Percentiles rank a stretch among this genome's conserved stretches.
Conservation (phyloP, 2,888 invertebrate species). For the Therioaphis trifolii region DNA sequence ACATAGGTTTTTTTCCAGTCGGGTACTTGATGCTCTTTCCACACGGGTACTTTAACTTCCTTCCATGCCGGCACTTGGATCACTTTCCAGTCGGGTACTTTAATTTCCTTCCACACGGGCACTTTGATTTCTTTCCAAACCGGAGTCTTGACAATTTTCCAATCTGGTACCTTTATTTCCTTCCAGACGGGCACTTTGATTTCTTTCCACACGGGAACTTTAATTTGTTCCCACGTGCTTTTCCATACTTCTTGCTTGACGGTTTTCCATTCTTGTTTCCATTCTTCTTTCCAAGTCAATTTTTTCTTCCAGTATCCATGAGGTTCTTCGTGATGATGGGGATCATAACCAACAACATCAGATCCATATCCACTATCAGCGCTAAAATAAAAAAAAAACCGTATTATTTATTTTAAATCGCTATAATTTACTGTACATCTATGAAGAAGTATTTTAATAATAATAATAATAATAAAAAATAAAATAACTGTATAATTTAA, state of each 20-base stretch:
- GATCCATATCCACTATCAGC: conserved; percentile 55
- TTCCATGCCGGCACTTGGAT: conserved; percentile 76
- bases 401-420: not conserved
- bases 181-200: conserved; percentile 78
- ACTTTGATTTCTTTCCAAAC: conserved; percentile 79
- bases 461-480: too few species aligned
- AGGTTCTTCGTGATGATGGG: conserved; percentile 63
- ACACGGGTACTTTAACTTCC: conserved; percentile 75
- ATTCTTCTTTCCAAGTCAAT: conserved; percentile 85
- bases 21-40: conserved; percentile 77
- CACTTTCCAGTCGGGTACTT: conserved; percentile 79
- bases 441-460: not conserved
- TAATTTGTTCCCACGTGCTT: conserved; percentile 80
- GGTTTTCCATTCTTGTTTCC: conserved; percentile 77
- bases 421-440: not conserved
- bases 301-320: conserved; percentile 76
- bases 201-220: conserved; percentile 73
- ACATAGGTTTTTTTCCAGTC: conserved; percentile 78
- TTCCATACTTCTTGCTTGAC: conserved; percentile 81
- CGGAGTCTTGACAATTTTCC: conserved; percentile 81
- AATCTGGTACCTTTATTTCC: conserved; percentile 81
- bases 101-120: conserved; percentile 78
- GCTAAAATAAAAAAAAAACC: conserved; percentile 46
- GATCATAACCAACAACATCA: conserved; percentile 55
- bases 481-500: too few species aligned